phyloP scores from a whole-genome alignment of 2,113 vertebrate species.

The Semicossyphus pulcher region DNA sequence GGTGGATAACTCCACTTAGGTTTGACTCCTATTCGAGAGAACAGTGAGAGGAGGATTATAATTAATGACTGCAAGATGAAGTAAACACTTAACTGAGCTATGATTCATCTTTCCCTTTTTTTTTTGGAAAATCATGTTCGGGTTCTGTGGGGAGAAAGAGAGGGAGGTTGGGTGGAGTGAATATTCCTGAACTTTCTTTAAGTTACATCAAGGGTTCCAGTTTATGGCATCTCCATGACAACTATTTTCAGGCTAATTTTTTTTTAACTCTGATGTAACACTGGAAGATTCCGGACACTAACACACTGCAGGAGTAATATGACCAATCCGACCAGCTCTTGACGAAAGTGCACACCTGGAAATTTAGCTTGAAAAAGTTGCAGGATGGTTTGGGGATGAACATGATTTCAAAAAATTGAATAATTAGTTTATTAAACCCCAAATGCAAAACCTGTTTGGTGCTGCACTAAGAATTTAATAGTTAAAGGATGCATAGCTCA shows the following conservation, averaged over 20 bases:
- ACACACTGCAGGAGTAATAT: not conserved
- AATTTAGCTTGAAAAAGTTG: too few relatives aligned
- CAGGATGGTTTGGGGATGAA: too few relatives aligned
- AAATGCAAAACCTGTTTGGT: too few relatives aligned
- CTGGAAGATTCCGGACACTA: not conserved
- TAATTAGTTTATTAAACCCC: too few relatives aligned
- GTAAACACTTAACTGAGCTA: not conserved
- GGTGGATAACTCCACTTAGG: slow-evolving; percentile 10
- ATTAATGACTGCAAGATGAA: slow-evolving; percentile 12
- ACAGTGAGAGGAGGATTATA: slow-evolving; percentile 8
- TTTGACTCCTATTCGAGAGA: slow-evolving; percentile 4
- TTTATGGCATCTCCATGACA: slow-evolving; percentile 64
- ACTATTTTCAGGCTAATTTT: slow-evolving; percentile 42
- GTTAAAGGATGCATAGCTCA: too few relatives aligned
- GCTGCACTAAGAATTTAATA: too few relatives aligned
- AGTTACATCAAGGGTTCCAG: slow-evolving; percentile 33
- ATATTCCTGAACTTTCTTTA: slow-evolving; percentile 11
- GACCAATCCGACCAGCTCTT: too few relatives aligned
- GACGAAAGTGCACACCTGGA: too few relatives aligned
- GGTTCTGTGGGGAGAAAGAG: not conserved
- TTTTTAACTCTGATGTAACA: too few relatives aligned
- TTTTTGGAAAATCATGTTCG: too few relatives aligned
- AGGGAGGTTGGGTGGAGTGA: not conserved
- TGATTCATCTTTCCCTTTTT: not conserved
- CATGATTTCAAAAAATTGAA: too few relatives aligned